Evolutionary conservation across 1,140 invertebrate genomes (phyloP).

Genomic region (Cherax destructor): DNA sequence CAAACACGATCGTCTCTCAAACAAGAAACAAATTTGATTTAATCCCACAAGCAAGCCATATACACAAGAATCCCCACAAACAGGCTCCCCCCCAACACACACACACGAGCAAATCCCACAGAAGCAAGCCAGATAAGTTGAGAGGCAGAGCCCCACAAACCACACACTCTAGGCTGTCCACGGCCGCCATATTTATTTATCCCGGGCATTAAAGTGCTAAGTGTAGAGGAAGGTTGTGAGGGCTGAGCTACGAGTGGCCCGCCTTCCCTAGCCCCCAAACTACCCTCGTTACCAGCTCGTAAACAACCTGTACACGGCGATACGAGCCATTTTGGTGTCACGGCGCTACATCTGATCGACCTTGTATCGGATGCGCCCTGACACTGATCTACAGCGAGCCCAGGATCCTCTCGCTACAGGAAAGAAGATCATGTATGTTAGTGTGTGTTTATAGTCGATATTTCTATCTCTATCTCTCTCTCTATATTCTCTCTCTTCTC

Average conservation of each 20-base stretch:
- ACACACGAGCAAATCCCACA: too few relatives aligned
- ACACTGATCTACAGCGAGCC: slow-evolving; percentile 35
- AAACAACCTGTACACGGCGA: slow-evolving; percentile 37
- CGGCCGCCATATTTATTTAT: not conserved
- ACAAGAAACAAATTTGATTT: too few relatives aligned
- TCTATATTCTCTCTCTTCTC: not conserved
- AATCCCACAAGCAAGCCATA: too few relatives aligned
- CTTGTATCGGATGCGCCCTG: slow-evolving; percentile 43
- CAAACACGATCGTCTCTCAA: too few relatives aligned
- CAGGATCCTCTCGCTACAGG: slow-evolving; percentile 28
- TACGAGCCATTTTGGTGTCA: slow-evolving; percentile 32
- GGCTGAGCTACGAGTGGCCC: not conserved
- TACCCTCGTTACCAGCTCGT: slow-evolving; percentile 34
- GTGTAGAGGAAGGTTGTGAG: not conserved
- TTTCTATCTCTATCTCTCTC: not conserved
- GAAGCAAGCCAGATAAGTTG: too few relatives aligned
- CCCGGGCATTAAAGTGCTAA: not conserved
- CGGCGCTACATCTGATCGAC: slow-evolving; percentile 39
- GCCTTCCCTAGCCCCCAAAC: slow-evolving; percentile 9
- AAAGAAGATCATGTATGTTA: slow-evolving; percentile 22
- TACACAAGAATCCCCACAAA: too few relatives aligned
- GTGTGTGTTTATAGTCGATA: not conserved
- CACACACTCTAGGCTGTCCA: not conserved
- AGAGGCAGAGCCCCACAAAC: too few relatives aligned
- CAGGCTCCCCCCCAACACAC: too few relatives aligned